Evolutionary conservation across 2,113 vertebrate genomes (phyloP), one percentile per base, ranked within the genome.

Genomic region (Tragelaphus scriptus): DNA sequence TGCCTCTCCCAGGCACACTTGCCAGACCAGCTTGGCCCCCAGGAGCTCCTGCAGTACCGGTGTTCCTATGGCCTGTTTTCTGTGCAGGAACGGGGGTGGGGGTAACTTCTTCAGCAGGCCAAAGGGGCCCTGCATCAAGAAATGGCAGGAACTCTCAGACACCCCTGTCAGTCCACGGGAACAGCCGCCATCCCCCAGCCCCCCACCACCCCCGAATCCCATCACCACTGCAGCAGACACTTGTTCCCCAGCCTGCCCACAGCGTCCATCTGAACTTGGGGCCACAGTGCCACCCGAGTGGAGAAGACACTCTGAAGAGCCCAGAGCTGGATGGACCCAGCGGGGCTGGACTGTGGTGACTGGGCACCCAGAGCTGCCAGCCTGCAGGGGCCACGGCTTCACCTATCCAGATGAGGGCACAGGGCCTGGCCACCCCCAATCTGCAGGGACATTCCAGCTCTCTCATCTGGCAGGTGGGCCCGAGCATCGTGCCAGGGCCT

Each of bases 151-250:
- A 26, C 81, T 40, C 81, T 55, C 32, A 4, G 36, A 53, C 11
- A 36, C 2, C 26, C 8, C 2, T 13, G 7, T 49, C 40, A 40
- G 28, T 88, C 36, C 16, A 2, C 7, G 7, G 47, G 49, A 21
- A 25, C 40, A 28, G 3, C 14, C 0, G 7, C 13, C 25, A 4
- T 0, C 28, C 26, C 17, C 13, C 19, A 4, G 0, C 17, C 26
- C 17, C 7, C 19, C 8, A 0, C 21, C 25, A 28, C 2, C 2
- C 2, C 82, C 44, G 2, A 5, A 15, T 16, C 49, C 80, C 28
- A 19, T 8, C 56, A 16, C 40, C 5, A 16, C 51, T 28, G 7
- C 7, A 4, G 28, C 40, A 36, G 49, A 14, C 63, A 15, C 47
- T 36, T 55, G 30, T 47, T 11, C 19, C 51, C 68, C 13, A 15